phyloP scores from a whole-genome alignment of 2,888 invertebrate species.

The Sepioteuthis lessoniana region DNA sequence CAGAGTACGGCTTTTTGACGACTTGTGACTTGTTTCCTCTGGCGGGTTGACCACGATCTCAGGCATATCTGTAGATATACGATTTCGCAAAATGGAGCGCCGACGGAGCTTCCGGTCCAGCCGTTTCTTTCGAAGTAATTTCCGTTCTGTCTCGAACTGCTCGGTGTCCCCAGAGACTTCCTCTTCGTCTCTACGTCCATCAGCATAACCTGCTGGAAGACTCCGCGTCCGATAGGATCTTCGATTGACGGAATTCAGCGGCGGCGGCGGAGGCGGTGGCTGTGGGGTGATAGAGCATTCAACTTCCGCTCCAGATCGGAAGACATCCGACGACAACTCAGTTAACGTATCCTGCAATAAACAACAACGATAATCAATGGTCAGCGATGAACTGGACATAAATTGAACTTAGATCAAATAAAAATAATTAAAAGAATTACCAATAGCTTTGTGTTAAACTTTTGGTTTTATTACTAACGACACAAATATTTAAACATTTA shows the following conservation, averaged over 20 bases:
- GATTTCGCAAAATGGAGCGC: constrained; percentile 47
- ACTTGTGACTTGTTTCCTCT: constrained; percentile 16
- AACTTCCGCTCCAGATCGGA: constrained; percentile 45
- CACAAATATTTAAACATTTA: too few relatives aligned
- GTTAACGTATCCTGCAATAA: constrained; percentile 43
- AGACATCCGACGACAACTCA: constrained; percentile 39
- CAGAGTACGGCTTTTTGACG: constrained; percentile 36
- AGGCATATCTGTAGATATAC: constrained; percentile 38
- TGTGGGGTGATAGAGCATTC: too few relatives aligned
- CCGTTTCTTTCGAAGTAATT: constrained; percentile 56
- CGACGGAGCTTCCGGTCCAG: constrained; percentile 53
- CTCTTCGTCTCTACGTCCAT: constrained; percentile 54
- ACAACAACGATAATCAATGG: background rate
- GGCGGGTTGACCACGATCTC: constrained; percentile 46
- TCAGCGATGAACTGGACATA: background rate
- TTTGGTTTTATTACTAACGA: too few relatives aligned
- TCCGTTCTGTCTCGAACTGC: constrained; percentile 55
- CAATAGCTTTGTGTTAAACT: too few relatives aligned
- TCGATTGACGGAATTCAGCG: constrained; percentile 39
- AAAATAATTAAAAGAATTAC: background rate
- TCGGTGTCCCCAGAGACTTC: constrained; percentile 54
- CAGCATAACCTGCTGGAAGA: constrained; percentile 40
- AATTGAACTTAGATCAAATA: background rate
- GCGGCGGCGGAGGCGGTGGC: background rate
- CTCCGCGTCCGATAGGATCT: constrained; percentile 51